A percentile compares a stretch with the other conserved stretches of the same genome.
phyloP scores from a whole-genome alignment of 92 coral and sea anemone genomes.

The Paragorgia papillata region DNA sequence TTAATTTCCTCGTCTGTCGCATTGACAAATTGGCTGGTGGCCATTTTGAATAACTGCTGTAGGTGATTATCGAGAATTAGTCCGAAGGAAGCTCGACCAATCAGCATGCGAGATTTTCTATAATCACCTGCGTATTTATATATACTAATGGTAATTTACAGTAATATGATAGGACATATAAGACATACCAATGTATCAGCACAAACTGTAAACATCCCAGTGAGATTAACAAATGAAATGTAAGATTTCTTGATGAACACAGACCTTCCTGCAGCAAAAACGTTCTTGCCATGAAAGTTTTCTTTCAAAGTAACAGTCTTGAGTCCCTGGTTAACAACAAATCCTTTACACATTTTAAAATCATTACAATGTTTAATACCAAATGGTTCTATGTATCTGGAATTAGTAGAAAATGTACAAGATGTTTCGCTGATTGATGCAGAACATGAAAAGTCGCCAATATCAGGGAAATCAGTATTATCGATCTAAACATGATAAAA shows the following conservation, averaged over 20 bases:
- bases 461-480: constrained; percentile 47
- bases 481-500: constrained; percentile 41
- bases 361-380: constrained; percentile 32
- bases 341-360: constrained; percentile 50
- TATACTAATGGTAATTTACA: no score
- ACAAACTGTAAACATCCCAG: constrained; percentile 27
- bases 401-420: constrained; percentile 35
- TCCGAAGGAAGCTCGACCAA: no score
- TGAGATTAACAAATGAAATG: constrained; percentile 6
- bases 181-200: constrained; percentile 45
- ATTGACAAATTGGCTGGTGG: no score
- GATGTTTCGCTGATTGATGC: constrained; percentile 28
- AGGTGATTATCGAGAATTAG: no score
- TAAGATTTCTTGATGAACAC: constrained; percentile 39
- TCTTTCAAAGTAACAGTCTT: constrained; percentile 43
- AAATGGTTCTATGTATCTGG: constrained; percentile 11
- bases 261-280: constrained; percentile 50
- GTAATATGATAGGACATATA: no score
- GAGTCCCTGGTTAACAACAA: constrained; percentile 52
- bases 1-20: no score
- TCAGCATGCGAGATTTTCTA: no score
- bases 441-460: constrained; percentile 51
- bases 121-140: no score
- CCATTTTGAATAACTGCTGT: no score
- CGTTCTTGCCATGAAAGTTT: constrained; percentile 38